These are phyloP conservation scores for Agrotis puta DNA, from an alignment of 2,888 invertebrate species.

Conservation along the genomic window DNA sequence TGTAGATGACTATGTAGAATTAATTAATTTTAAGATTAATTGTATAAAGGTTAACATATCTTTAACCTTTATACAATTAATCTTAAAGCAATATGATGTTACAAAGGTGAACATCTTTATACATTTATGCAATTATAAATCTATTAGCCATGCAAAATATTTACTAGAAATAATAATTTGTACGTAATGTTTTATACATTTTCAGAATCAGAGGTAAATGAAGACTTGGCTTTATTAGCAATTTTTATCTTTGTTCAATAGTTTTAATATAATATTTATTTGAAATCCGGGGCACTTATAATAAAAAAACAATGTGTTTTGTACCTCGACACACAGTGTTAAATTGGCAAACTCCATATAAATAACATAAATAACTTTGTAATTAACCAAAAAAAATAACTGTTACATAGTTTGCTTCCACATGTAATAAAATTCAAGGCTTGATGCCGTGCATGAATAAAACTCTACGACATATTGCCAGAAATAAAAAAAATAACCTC, in stretches of 20 bases:
- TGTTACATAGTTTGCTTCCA: background rate
- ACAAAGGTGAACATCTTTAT: background rate
- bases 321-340: no score
- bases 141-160: slow-evolving; percentile 2
- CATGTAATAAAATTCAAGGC: background rate
- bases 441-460: no score
- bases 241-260: background rate
- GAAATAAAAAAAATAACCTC: no score
- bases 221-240: background rate
- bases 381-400: background rate
- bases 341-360: no score
- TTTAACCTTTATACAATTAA: slow-evolving; percentile 23
- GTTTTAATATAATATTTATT: no score
- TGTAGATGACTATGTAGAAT: background rate
- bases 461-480: no score
- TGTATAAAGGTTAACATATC: background rate
- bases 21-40: no score
- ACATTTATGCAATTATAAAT: slow-evolving; percentile 6
- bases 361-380: no score
- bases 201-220: background rate
- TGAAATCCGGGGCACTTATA: no score
- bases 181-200: background rate
- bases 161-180: background rate
- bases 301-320: no score
- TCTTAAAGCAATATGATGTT: slow-evolving; percentile 11